Evolutionary conservation across 2,113 vertebrate species (phyloP).

Genomic region (Amazona guildingii): DNA sequence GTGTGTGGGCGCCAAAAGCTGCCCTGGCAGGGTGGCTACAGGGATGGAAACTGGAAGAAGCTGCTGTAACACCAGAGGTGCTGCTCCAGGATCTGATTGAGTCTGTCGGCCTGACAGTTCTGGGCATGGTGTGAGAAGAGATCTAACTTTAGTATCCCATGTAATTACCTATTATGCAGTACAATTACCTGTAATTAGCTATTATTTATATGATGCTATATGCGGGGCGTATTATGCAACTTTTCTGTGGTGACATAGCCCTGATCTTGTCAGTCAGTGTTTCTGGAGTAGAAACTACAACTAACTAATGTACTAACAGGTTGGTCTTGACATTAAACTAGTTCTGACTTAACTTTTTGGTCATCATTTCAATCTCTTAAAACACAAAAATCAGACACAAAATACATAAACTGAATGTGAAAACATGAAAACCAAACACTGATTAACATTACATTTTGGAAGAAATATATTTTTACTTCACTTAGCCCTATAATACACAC

Average conservation of each 20-base stretch:
- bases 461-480: neutral
- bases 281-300: neutral
- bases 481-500: neutral
- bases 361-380: neutral
- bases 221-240: neutral
- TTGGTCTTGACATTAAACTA: neutral
- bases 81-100: neutral
- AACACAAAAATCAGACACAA: neutral
- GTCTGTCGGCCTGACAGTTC: neutral
- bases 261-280: neutral
- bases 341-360: neutral
- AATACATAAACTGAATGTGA: neutral
- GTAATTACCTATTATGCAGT: neutral
- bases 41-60: neutral
- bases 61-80: fast-evolving
- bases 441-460: neutral
- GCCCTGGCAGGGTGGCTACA: neutral
- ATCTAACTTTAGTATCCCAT: neutral
- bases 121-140: neutral
- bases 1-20: neutral
- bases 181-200: neutral
- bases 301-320: neutral
- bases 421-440: neutral
- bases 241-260: neutral
- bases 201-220: neutral